These are phyloP conservation scores for Drosophila suzukii DNA, from an alignment of 1,140 invertebrate genomes.

Conservation along the genomic window DNA sequence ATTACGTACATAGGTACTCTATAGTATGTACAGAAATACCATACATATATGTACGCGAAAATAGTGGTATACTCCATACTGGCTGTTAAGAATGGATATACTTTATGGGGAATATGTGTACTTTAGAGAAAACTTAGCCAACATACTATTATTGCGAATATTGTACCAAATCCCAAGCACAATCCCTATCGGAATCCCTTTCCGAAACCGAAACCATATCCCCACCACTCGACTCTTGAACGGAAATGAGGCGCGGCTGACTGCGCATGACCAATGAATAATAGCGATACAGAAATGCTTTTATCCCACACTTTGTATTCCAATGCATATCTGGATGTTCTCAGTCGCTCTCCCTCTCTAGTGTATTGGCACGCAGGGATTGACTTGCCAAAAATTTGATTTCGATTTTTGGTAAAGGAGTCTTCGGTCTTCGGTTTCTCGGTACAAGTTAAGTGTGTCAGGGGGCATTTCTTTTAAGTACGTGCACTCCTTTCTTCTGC, in stretches of 20 bases:
- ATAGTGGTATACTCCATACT: neutral
- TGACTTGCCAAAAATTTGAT: constrained; percentile 5
- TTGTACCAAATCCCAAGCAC: neutral
- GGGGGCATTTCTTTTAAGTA: constrained; percentile 8
- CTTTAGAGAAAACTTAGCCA: constrained; percentile 2
- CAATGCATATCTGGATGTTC: constrained; percentile 23
- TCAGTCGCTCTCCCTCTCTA: constrained; percentile 1
- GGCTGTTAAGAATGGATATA: too few relatives aligned
- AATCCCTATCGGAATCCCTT: too few relatives aligned
- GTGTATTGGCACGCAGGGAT: constrained; percentile 14
- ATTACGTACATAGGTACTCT: constrained; percentile 1
- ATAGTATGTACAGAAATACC: neutral
- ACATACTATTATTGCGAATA: constrained; percentile 42
- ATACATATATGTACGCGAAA: neutral
- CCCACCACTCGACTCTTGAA: constrained; percentile 4
- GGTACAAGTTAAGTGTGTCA: constrained; percentile 9
- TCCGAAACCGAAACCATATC: too few relatives aligned
- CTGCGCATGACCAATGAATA: constrained; percentile 73
- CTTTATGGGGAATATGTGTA: constrained; percentile 16
- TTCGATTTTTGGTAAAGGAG: neutral
- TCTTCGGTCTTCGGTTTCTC: neutral
- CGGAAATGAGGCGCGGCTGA: constrained; percentile 41
- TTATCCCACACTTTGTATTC: constrained; percentile 32
- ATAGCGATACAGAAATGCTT: constrained; percentile 69
- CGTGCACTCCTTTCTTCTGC: constrained; percentile 1